Evolutionary conservation across 2,888 invertebrate genomes (phyloP).

Genomic region (Altica lythri): DNA sequence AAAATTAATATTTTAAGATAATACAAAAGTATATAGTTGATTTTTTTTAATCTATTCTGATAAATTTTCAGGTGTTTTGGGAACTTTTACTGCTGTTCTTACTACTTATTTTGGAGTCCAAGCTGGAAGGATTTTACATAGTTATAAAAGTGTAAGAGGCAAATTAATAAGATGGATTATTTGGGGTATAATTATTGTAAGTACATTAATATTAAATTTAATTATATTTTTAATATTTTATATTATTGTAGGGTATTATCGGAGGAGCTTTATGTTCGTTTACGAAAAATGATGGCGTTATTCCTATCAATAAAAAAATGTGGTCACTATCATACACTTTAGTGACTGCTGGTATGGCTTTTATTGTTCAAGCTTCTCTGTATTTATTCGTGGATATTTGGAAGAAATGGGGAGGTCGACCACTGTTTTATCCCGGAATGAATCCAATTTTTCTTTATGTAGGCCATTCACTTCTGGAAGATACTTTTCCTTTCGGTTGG

Average conservation of each 20-base stretch:
- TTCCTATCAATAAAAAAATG: slow-evolving; percentile 85
- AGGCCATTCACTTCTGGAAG: slow-evolving; percentile 72
- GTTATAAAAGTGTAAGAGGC: slow-evolving; percentile 66
- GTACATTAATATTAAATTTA: slow-evolving; percentile 33
- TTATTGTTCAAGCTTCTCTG: slow-evolving; percentile 68
- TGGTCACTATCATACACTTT: slow-evolving; percentile 82
- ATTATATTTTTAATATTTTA: neutral
- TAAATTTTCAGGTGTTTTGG: slow-evolving; percentile 63
- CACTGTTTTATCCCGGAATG: slow-evolving; percentile 81
- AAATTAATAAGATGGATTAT: slow-evolving; percentile 63
- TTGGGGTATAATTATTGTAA: slow-evolving; percentile 63
- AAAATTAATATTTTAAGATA: too few species aligned
- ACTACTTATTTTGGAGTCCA: slow-evolving; percentile 75
- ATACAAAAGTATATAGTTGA: neutral
- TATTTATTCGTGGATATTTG: slow-evolving; percentile 75
- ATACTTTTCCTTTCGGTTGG: slow-evolving; percentile 76
- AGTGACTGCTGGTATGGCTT: slow-evolving; percentile 70
- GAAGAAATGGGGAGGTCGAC: slow-evolving; percentile 76
- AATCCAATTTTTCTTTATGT: slow-evolving; percentile 81
- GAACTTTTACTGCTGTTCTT: slow-evolving; percentile 68
- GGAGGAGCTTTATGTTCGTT: slow-evolving; percentile 71
- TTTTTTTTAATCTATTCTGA: too few species aligned
- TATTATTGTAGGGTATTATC: slow-evolving; percentile 58
- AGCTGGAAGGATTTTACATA: slow-evolving; percentile 75
- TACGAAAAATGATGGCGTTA: slow-evolving; percentile 70